Conservation (phyloP, 2,888 invertebrate species). For the Sthenelais limicola region DNA sequence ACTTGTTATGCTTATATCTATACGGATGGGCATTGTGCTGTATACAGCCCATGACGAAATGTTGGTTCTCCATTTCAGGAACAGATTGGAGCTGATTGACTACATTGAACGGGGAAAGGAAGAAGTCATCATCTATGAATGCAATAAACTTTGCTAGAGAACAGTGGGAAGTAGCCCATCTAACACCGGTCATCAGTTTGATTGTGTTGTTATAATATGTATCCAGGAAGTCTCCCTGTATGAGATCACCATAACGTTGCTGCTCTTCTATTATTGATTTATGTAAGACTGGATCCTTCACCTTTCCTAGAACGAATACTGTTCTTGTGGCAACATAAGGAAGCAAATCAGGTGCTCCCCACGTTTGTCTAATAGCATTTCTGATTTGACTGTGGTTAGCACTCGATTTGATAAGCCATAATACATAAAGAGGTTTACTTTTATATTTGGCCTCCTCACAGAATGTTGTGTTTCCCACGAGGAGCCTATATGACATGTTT, state of each 20-base stretch:
- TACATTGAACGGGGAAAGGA: constrained; percentile 88
- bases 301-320: constrained; percentile 71
- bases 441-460: no score
- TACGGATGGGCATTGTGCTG: constrained; percentile 54
- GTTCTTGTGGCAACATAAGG: constrained; percentile 85
- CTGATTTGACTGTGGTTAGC: constrained; percentile 80
- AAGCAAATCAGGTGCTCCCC: constrained; percentile 82
- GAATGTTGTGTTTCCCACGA: no score
- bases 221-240: constrained; percentile 87
- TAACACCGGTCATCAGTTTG: constrained; percentile 91
- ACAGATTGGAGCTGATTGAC: constrained; percentile 79
- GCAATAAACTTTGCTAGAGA: constrained; percentile 83
- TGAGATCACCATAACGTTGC: constrained; percentile 81
- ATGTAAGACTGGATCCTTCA: constrained; percentile 72
- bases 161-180: constrained; percentile 86
- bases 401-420: constrained; percentile 89
- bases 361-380: constrained; percentile 83
- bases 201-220: constrained; percentile 91
- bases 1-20: constrained; percentile 85
- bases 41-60: constrained; percentile 51
- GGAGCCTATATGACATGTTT: no score
- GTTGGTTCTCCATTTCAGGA: constrained; percentile 40
- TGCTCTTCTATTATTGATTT: constrained; percentile 76
- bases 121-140: constrained; percentile 94
- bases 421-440: no score